phyloP scores from a whole-genome alignment of 2,888 invertebrate species.

The Thecocarcelia acutangulata region DNA sequence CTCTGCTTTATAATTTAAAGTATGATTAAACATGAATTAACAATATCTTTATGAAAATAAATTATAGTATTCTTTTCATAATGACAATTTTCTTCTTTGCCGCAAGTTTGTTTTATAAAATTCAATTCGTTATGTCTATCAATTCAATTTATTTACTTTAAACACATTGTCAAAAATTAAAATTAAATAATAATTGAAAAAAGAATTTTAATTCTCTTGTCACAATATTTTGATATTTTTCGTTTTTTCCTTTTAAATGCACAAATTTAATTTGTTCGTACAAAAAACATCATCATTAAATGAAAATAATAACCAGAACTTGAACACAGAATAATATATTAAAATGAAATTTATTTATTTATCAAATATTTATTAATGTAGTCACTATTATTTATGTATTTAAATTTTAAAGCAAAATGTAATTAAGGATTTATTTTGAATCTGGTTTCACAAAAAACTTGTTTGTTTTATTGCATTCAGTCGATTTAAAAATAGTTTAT shows the following conservation, averaged over 20 bases:
- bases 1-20: too few relatives aligned
- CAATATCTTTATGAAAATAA: too few relatives aligned
- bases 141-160: background rate
- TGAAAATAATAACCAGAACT: too few relatives aligned
- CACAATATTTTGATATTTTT: slow-evolving; percentile 47
- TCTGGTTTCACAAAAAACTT: too few relatives aligned
- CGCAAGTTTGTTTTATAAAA: background rate
- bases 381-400: background rate
- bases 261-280: background rate
- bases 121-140: background rate
- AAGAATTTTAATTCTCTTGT: background rate
- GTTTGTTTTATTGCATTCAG: too few relatives aligned
- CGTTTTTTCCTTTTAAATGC: background rate
- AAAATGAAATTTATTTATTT: too few relatives aligned
- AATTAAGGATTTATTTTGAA: slow-evolving; percentile 7
- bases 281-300: too few relatives aligned
- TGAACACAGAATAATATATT: too few relatives aligned
- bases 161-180: background rate
- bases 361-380: slow-evolving; percentile 10
- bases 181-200: background rate
- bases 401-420: background rate
- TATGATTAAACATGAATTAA: too few relatives aligned
- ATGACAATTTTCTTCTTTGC: background rate
- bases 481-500: background rate
- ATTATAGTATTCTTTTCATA: background rate